phyloP scores from a whole-genome alignment of 2,888 invertebrate species.

The Carcina quercana region DNA sequence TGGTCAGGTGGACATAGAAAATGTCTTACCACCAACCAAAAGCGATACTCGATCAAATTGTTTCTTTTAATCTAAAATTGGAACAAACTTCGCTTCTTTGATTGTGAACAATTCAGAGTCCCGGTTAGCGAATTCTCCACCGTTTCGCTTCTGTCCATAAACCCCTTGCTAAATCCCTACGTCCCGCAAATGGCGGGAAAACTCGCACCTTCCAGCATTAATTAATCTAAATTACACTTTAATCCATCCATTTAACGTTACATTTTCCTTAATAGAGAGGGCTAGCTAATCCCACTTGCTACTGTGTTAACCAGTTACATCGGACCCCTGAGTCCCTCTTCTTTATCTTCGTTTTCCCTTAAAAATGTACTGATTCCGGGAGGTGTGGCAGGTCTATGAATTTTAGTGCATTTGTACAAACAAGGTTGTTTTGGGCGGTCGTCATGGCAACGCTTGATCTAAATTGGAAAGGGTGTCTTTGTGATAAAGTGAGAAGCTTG shows the following conservation, averaged over 20 bases:
- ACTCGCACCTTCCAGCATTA: constrained; percentile 22
- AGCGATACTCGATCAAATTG: too few relatives aligned
- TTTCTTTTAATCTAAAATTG: too few relatives aligned
- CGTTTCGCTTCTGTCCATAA: too few relatives aligned
- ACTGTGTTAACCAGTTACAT: constrained; percentile 24
- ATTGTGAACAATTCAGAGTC: too few relatives aligned
- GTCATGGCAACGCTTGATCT: constrained; percentile 55
- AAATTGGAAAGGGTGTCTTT: constrained; percentile 49
- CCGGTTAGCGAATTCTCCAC: too few relatives aligned
- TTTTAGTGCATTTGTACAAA: constrained; percentile 33
- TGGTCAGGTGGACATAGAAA: too few relatives aligned
- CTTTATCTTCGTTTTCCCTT: constrained; percentile 16
- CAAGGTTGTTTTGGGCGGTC: constrained; percentile 56
- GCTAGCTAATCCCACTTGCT: constrained; percentile 22
- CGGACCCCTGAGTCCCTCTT: constrained; percentile 30
- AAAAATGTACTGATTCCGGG: constrained; percentile 17
- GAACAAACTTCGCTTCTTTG: too few relatives aligned
- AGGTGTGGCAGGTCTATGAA: constrained; percentile 32
- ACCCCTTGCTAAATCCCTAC: too few relatives aligned
- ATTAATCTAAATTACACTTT: constrained; percentile 51
- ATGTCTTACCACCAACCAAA: too few relatives aligned
- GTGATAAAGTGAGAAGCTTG: constrained; percentile 26
- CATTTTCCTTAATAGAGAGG: constrained; percentile 38
- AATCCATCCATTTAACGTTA: constrained; percentile 42
- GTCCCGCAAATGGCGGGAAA: constrained; percentile 17